These are phyloP conservation scores for Chrysemys picta DNA, from an alignment of 2,113 vertebrate genomes.

Conservation along the genomic window DNA sequence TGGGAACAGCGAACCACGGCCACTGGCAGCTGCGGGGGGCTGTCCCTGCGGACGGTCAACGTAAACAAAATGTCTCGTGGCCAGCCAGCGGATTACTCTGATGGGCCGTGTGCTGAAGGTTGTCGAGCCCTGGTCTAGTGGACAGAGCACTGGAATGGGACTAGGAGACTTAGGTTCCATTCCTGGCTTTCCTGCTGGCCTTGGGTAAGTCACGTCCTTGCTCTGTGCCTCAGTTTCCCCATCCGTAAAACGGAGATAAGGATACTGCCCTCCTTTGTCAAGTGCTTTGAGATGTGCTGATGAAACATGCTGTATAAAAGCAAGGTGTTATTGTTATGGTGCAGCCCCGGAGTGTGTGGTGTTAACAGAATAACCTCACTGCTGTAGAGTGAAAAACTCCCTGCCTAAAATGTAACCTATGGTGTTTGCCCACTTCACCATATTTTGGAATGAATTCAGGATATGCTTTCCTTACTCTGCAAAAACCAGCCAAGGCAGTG, in stretches of 20 bases:
- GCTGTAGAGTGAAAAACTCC: neutral
- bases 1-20: too few relatives aligned
- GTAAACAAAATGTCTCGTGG: too few relatives aligned
- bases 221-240: neutral
- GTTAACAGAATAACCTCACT: neutral
- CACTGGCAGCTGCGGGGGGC: too few relatives aligned
- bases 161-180: neutral
- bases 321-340: neutral
- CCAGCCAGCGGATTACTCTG: too few relatives aligned
- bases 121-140: neutral
- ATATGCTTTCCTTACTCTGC: neutral
- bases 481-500: accelerated
- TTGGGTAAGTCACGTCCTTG: neutral
- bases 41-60: too few relatives aligned
- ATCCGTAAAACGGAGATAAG: neutral
- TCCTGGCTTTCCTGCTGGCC: neutral
- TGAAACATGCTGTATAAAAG: neutral
- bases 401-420: neutral
- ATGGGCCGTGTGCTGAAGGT: too few relatives aligned
- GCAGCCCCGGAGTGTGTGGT: neutral
- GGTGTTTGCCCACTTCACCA: neutral
- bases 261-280: neutral
- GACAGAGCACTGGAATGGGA: neutral
- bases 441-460: neutral
- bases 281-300: neutral